Base-by-base conservation (phyloP, 1,140 invertebrate species). In the Melanaphis sacchari region DNA sequence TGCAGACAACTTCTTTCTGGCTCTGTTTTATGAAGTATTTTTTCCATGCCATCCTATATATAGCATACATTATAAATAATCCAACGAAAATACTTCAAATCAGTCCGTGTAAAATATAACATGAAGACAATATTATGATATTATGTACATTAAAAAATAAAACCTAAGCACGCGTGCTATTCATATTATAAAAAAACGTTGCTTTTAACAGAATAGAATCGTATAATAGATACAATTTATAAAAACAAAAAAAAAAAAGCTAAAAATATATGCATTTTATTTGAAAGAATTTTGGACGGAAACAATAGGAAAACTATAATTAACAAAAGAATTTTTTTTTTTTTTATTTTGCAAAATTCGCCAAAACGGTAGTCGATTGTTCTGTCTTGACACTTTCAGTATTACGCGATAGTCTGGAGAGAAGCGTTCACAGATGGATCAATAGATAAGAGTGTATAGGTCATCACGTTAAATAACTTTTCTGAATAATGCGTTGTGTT, bases 391-490 rank as follows among this genome's bases (percentile, higher is more conserved):
- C 43, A 52, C 46, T 52, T 89, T 59, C 88, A 49, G 43, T 59
- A n/a, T 90, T 40, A 59, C 52, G 88, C 52, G 21, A 90, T 40
- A 9, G 87, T 89, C 31, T 87, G 41, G 31, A n/a, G 40, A n/a
- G n/a, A 9, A 38, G 1, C 22, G 9, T 24, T 24, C 87, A 52
- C 46, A 38, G 88, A 89, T 90, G 22, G 38, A 40, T 59, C 54
- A 1, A 90, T 59, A 40, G 88, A 90, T 59, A 59, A 90, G 41
- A 90, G 91, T 82, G 91, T 92, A 92, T 82, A 82, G 91, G 91
- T 92, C 91, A 92, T 84, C 91, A 46, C n/a, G 90, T 91, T 91
- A 81, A 91, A 92, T 92, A 92, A 92, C 91, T 92, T 84, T 92
- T 92, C 76, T 82, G 91, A 81, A 92, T 92, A 92, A 82, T 82